A percentile compares a stretch with the other conserved stretches of the same genome.
Evolutionary conservation across 2,113 vertebrate species (phyloP).

Genomic region (Pogona vitticeps): DNA sequence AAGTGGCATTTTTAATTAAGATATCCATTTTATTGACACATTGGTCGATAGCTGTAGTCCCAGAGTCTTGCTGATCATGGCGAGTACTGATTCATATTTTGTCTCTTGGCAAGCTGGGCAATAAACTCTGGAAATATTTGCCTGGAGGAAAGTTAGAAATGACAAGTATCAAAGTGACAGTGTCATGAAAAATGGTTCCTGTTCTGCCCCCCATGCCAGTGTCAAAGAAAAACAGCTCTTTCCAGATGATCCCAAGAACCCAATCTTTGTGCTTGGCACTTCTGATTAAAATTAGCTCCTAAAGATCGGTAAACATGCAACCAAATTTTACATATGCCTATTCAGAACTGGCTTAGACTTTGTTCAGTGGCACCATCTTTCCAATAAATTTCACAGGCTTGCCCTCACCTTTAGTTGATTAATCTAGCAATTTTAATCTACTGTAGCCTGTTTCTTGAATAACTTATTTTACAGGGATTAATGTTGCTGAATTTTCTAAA

Average conservation of each 20-base stretch:
- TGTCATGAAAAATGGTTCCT: background rate
- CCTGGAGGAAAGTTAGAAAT: background rate
- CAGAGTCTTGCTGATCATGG: background rate
- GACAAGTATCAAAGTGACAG: constrained; percentile 5
- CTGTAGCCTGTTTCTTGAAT: background rate
- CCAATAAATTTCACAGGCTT: background rate
- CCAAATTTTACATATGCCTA: background rate
- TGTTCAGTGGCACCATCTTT: background rate
- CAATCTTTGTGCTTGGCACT: background rate
- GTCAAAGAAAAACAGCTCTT: background rate
- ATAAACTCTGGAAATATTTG: background rate
- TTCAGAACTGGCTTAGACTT: background rate
- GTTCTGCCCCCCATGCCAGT: background rate
- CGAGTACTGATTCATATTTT: background rate
- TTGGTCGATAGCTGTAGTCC: background rate
- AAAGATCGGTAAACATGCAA: background rate
- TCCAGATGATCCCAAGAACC: constrained; percentile 5
- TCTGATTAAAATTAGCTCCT: background rate
- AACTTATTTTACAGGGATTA: background rate
- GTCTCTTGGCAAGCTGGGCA: background rate
- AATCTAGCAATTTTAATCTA: background rate
- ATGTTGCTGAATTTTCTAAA: constrained; percentile 12
- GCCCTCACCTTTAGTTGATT: background rate
- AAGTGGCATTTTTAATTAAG: background rate
- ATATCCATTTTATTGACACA: background rate